These are phyloP conservation scores for Phania funesta DNA, from an alignment of 2,888 invertebrate genomes.

Conservation along the genomic window DNA sequence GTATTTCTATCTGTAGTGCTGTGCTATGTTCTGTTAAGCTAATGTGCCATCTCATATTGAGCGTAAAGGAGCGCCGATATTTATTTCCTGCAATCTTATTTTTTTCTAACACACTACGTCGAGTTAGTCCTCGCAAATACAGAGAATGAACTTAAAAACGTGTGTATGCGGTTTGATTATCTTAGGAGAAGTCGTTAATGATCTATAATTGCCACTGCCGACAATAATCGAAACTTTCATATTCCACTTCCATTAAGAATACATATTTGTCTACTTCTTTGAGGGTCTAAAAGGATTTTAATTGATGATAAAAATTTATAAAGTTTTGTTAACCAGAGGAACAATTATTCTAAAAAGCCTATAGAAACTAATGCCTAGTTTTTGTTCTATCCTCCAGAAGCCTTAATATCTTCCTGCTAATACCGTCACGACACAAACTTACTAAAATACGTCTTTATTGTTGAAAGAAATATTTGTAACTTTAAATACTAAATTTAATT, in stretches of 20 bases:
- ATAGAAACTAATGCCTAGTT: constrained; percentile 39
- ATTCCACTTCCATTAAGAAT: neutral
- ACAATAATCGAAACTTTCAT: neutral
- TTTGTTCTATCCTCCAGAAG: neutral
- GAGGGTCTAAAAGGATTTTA: neutral
- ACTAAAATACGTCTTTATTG: constrained; percentile 14
- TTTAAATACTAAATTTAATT: constrained; percentile 61
- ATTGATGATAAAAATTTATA: neutral
- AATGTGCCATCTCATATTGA: too few species aligned
- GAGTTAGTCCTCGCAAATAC: too few species aligned
- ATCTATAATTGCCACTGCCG: too few species aligned
- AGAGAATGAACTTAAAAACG: too few species aligned
- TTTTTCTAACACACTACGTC: too few species aligned
- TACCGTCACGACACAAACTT: neutral
- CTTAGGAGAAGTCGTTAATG: too few species aligned
- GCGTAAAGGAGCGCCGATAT: too few species aligned
- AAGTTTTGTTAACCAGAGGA: constrained; percentile 28
- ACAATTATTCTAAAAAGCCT: constrained; percentile 17
- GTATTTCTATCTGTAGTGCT: too few species aligned
- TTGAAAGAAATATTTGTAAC: constrained; percentile 41
- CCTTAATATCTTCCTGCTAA: neutral
- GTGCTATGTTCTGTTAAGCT: too few species aligned
- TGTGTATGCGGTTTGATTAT: too few species aligned
- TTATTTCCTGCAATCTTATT: too few species aligned
- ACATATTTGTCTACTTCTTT: too few species aligned